Evolutionary conservation across 2,797 vertebrate genomes (phyloP), one percentile per base, ranked within the genome.

Genomic region (Vultur gryphus): DNA sequence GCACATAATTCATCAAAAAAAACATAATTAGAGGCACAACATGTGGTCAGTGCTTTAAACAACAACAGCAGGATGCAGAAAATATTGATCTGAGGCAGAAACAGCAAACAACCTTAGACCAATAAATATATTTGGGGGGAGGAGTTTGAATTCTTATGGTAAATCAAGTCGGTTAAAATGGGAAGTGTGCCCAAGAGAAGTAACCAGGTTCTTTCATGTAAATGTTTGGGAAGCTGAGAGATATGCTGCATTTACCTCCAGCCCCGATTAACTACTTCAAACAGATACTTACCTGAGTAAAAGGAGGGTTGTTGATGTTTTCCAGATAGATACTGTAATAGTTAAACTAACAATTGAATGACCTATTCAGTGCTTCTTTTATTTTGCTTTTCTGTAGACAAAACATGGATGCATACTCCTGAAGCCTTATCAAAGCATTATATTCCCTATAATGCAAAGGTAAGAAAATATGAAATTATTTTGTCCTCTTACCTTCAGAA

Each of bases 341-440:
- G 5, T 37, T 55, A 28, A 55, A 21, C 37, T 70, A 85, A 59
- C 33, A 48, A 16, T 52, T 78, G 54, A 54, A 80, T 81, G 75
- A 92, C 31, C 25, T 83, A 95, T 93, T 95, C 90, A 87, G 75
- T 92, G 46, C 84, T 89, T 91, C 55, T 97, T 77, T 91, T 89
- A 43, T 93, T 97, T 87, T 97, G 95, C 95, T 93, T 98, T 95
- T 35, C 99, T 99, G 72, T 98, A 99, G 99, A 99, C 98, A 99
- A 99, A 98, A 99, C 99, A 87, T 99, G 99, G 99, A 99, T 99
- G 99, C 99, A 99, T 96, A 99, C 99, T 24, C 99, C 99, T 35
- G 99, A 99, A 89, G 99, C 99, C 58, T 98, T 99, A 98, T 99
- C 99, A 98, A 99, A 99, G 98, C 99, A 99, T 97, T 99, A 99